phyloP scores from a whole-genome alignment of 1,140 invertebrate genomes.

The Papilio polyxenes region DNA sequence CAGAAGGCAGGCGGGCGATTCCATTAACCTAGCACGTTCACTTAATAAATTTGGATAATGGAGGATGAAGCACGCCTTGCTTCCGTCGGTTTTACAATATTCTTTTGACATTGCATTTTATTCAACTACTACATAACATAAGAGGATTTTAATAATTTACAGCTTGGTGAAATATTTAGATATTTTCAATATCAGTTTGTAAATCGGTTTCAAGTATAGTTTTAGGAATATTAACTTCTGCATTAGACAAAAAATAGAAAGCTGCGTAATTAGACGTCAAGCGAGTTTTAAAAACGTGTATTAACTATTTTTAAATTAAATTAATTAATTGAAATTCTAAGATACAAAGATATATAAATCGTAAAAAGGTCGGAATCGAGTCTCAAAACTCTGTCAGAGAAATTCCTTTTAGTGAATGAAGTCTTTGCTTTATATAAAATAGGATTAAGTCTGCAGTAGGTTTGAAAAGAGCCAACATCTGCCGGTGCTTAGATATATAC shows the following conservation, averaged over 20 bases:
- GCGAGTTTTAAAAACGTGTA: background rate
- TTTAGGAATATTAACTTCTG: background rate
- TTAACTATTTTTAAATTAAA: background rate
- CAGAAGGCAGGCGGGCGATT: slow-evolving; percentile 30
- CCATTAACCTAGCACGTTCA: slow-evolving; percentile 34
- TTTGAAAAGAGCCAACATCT: slow-evolving; percentile 37
- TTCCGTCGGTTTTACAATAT: slow-evolving; percentile 22
- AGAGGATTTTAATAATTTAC: background rate
- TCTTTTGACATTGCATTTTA: slow-evolving; percentile 12
- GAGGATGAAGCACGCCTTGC: slow-evolving; percentile 19
- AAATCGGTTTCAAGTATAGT: background rate
- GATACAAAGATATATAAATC: background rate
- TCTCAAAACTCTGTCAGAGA: slow-evolving; percentile 30
- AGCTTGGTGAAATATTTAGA: background rate
- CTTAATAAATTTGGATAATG: slow-evolving; percentile 32
- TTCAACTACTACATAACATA: background rate
- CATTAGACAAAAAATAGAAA: too few species aligned
- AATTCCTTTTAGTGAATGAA: slow-evolving; percentile 39
- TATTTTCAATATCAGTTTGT: too few species aligned
- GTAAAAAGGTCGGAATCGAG: slow-evolving; percentile 22
- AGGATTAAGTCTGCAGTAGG: slow-evolving; percentile 31
- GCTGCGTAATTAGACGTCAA: too few species aligned
- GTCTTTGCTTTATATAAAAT: slow-evolving; percentile 36
- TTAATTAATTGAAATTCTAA: too few species aligned
- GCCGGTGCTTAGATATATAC: slow-evolving; percentile 14